Evolutionary conservation across 2,888 invertebrate genomes (phyloP).

Genomic region (Erpobdella octoculata): DNA sequence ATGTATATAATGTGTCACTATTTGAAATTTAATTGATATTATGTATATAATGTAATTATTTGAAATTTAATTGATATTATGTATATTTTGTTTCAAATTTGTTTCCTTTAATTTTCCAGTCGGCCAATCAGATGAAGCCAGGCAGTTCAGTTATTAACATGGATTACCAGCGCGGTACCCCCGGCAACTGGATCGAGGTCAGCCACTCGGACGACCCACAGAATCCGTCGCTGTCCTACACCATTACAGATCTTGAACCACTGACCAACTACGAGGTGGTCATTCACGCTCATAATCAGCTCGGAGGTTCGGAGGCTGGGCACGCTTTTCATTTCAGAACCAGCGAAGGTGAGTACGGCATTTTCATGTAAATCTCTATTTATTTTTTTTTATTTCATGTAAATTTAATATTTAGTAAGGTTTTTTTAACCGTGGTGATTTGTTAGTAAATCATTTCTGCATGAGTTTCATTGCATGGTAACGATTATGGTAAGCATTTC

Average conservation of each 20-base stretch:
- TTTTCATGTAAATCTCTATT: background rate
- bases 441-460: background rate
- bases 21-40: background rate
- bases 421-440: background rate
- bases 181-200: background rate
- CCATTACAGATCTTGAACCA: constrained; percentile 31
- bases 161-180: background rate
- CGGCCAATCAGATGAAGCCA: background rate
- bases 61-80: background rate
- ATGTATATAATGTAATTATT: background rate
- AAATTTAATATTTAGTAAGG: background rate
- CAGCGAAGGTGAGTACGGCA: constrained; percentile 15
- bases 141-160: background rate
- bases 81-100: background rate
- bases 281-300: constrained; percentile 35
- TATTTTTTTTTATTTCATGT: background rate
- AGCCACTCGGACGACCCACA: constrained; percentile 26
- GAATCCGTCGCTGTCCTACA: constrained; percentile 32
- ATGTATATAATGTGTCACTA: background rate
- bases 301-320: constrained; percentile 32
- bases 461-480: background rate
- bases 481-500: background rate
- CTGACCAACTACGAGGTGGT: constrained; percentile 34
- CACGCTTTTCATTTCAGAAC: constrained; percentile 35
- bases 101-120: background rate